Evolutionary conservation across 2,888 invertebrate species (phyloP), one percentile per base, ranked within the genome.

Genomic region (Sialis fuliginosa): DNA sequence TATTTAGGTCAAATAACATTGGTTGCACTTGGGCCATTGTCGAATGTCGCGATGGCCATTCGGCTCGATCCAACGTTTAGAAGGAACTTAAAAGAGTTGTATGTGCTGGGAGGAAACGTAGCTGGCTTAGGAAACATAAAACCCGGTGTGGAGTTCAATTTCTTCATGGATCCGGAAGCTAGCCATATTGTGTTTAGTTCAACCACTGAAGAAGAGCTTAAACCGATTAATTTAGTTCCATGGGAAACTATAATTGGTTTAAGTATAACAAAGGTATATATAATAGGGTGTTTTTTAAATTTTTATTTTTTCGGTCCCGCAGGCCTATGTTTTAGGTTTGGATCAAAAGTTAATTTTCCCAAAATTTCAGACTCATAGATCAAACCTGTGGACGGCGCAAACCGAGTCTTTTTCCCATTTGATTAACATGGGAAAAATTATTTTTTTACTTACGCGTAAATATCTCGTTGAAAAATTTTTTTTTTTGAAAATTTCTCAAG

Each of bases 71-170:
- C 58, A 1, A 34, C 46, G n/a, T 64, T 67, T 44, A 43, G 57
- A 5, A 39, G 49, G 5, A 54, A 60, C 22, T 48, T 63, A 6
- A 59, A 60, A n/a, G 52, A 56, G 37, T 51, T 67, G 6, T 54
- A 60, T 5, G 52, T 64, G 33, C 56, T 67, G 57, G 68, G 67
- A 8, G 60, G 62, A 4, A 59, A 56, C 39, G 55, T 62, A 2
- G 53, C 55, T 22, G 60, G 61, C 22, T 34, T 55, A 8, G 67
- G 68, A 9, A 65, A 65, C 48, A 50, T 54, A 6, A 53, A 54
- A 1, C 60, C 64, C 1, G 58, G 65, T 9, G 65, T 69, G 1
- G 78, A 79, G 55, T 77, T 70, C 56, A 79, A 79, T 58, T 75
- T 77, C 53, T 56, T 58, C 44, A 60, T 59, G 48, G 78, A 79